Base-by-base conservation (phyloP, 2,888 invertebrate species). In the Dryobotodes eremita region DNA sequence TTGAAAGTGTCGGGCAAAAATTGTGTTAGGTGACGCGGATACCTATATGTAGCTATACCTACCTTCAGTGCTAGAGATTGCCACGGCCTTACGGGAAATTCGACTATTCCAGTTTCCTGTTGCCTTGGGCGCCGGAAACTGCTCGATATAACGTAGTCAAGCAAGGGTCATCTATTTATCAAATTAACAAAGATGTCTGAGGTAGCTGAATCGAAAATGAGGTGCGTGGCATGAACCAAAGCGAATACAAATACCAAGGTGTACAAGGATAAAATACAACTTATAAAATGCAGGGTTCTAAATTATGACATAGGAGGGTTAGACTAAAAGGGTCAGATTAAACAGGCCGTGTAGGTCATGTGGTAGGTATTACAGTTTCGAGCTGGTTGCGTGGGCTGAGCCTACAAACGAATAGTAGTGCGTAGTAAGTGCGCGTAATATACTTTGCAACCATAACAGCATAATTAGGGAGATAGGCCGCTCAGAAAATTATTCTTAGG, bases 1-100 rank as follows among this genome's bases (percentile, higher is more conserved):
- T 92, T 87, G 92, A 91, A 93, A 93, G 92, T 92, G 93, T 93
- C 92, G 92, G 84, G 90, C 90, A 92, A 92, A 94, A 95, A 94
- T 94, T 94, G 94, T 93, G 91, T 95, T 94, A 93, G 92, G 91
- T 89, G 90, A 89, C 87, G 82, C 79, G 71, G 82, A 79, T 84
- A 84, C 80, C 75, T 85, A 82, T 85, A 82, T 72, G 70, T 78
- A 74, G 55, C 66, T 78, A 79, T 71, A 77, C 46, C 64, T 76
- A 65, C 46, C 64, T 76, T 62, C 57, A 72, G 73, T 78, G 70
- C 78, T 83, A 81, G 83, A 80, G 78, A 88, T 87, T 87, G 76
- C 66, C 75, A 61, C 81, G 80, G 80, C 79, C 80, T 82, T 82
- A 83, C 78, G 78, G 64, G 78, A 83, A 86, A 87, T 86, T 85